Conservation (phyloP, 2,888 invertebrate species). For the Bombylius major region DNA sequence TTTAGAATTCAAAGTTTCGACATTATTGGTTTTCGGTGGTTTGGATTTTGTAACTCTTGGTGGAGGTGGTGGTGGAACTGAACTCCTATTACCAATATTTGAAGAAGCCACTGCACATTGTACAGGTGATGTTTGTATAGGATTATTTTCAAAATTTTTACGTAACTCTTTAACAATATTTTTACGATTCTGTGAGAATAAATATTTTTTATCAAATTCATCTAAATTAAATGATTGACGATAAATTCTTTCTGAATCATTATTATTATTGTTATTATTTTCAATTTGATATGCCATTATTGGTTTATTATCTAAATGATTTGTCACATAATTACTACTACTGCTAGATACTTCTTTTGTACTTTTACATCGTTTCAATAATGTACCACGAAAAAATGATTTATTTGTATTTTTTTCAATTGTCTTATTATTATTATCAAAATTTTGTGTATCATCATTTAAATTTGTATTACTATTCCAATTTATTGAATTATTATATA, state of each 20-base stretch:
- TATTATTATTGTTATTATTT: background rate
- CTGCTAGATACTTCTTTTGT: constrained; percentile 10
- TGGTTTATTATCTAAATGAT: background rate
- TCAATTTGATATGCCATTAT: background rate
- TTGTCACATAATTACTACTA: background rate
- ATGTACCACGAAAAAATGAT: constrained; percentile 11
- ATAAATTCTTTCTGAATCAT: background rate
- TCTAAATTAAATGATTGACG: constrained; percentile 14
- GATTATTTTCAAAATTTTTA: constrained; percentile 13
- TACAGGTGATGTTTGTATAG: background rate
- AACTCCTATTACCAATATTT: background rate
- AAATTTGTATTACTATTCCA: constrained; percentile 12
- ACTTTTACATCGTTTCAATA: constrained; percentile 16
- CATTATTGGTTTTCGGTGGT: background rate
- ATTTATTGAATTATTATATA: constrained; percentile 13
- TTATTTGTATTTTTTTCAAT: constrained; percentile 7
- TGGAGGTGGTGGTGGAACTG: background rate
- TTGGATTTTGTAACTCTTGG: background rate
- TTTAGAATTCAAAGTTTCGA: background rate
- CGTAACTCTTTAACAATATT: constrained; percentile 15
- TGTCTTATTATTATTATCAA: background rate
- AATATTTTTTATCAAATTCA: constrained; percentile 13
- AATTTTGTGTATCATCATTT: constrained; percentile 5
- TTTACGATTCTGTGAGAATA: constrained; percentile 12
- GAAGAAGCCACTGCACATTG: background rate